Conservation (phyloP, 2,113 vertebrate species). For the Furnarius figulus region DNA sequence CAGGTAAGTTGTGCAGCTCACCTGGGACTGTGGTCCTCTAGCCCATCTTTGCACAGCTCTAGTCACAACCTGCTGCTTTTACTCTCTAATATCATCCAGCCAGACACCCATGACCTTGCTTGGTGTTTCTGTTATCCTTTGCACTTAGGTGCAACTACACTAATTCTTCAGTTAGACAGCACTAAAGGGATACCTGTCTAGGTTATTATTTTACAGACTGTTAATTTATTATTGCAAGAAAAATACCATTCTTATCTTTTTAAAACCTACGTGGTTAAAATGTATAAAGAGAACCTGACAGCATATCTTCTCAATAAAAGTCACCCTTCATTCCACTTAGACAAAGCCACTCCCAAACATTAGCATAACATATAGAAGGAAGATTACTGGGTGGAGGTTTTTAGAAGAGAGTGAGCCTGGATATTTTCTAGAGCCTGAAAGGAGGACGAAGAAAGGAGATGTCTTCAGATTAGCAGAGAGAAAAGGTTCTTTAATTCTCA, state of each 20-base stretch:
- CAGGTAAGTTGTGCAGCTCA: neutral
- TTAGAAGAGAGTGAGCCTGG: neutral
- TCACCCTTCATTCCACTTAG: neutral
- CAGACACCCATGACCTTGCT: neutral
- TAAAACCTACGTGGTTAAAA: neutral
- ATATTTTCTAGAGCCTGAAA: neutral
- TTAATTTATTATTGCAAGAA: neutral
- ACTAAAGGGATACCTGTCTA: neutral
- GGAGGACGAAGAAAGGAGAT: neutral
- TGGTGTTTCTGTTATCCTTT: neutral
- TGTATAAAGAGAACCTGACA: neutral
- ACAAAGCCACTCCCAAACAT: neutral
- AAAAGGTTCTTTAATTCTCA: neutral
- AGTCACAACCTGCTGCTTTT: neutral
- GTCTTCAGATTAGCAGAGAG: neutral
- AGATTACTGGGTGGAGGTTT: neutral
- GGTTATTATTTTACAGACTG: neutral
- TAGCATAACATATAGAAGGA: rapidly evolving
- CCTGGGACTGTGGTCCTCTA: neutral
- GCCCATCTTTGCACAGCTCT: neutral
- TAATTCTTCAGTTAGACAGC: neutral
- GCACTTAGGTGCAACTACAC: neutral
- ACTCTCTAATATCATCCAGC: neutral
- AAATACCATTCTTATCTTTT: neutral
- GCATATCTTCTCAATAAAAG: neutral